phyloP scores from a whole-genome alignment of 2,888 invertebrate species.

The Spisula solida region DNA sequence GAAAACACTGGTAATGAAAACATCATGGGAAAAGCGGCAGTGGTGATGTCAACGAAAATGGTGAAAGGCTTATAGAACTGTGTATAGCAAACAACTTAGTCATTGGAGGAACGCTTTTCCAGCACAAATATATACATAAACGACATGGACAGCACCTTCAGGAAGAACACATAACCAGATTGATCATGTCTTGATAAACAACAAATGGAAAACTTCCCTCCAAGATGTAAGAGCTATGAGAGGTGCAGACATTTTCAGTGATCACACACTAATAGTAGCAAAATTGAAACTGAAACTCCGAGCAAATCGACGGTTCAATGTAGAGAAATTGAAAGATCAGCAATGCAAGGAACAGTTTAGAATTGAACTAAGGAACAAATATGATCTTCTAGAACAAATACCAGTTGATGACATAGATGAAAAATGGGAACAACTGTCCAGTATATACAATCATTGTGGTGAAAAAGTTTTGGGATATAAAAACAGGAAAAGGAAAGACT shows the following conservation, averaged over 20 bases:
- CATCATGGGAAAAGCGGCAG: conserved; percentile 54
- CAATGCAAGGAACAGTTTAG: background rate
- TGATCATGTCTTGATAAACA: conserved; percentile 49
- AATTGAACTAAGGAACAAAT: too few relatives aligned
- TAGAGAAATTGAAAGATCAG: too few relatives aligned
- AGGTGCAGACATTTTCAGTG: too few relatives aligned
- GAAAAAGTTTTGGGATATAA: background rate
- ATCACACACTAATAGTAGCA: too few relatives aligned
- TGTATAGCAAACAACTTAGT: conserved; percentile 58
- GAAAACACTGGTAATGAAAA: conserved; percentile 64
- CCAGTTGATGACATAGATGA: too few relatives aligned
- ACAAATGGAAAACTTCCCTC: conserved; percentile 45
- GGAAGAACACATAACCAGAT: conserved; percentile 61
- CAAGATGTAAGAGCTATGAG: conserved; percentile 35
- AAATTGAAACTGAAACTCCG: too few relatives aligned
- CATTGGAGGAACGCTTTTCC: conserved; percentile 61
- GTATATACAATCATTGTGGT: background rate
- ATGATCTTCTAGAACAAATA: too few relatives aligned
- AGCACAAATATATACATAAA: conserved; percentile 61
- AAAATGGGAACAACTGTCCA: too few relatives aligned
- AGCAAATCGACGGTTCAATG: background rate
- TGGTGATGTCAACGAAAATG: too few relatives aligned
- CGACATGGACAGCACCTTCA: conserved; percentile 66
- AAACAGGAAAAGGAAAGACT: background rate
- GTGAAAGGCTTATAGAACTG: conserved; percentile 64